phyloP scores from a whole-genome alignment of 1,140 invertebrate species.

The Pseudomyrmex pallidus region DNA sequence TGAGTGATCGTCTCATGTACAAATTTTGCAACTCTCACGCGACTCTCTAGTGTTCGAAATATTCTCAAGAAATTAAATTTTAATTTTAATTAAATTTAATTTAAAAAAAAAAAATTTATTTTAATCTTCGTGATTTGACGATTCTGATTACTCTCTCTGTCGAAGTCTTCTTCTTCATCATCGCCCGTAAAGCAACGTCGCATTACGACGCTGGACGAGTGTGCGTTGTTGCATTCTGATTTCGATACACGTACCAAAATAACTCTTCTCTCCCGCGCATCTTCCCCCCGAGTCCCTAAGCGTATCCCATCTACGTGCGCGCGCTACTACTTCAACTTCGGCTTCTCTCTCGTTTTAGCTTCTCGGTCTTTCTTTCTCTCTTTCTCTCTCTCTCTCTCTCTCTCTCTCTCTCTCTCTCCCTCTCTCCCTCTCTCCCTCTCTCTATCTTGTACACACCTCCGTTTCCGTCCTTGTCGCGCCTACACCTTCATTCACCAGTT shows the following conservation, averaged over 20 bases:
- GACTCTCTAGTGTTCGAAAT: too few species aligned
- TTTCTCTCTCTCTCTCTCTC: neutral
- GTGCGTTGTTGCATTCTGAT: conserved; percentile 82
- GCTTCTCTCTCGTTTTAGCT: neutral
- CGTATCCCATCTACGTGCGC: conserved; percentile 67
- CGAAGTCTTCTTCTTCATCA: conserved; percentile 17
- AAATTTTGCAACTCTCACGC: too few species aligned
- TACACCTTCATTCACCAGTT: conserved; percentile 63
- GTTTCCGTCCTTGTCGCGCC: conserved; percentile 16
- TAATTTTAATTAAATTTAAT: too few species aligned
- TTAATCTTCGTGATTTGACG: too few species aligned
- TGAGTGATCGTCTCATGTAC: too few species aligned
- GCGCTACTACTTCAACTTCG: conserved; percentile 56
- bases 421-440: neutral
- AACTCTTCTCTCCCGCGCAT: conserved; percentile 73
- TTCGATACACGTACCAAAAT: conserved; percentile 79
- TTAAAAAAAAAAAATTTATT: too few species aligned
- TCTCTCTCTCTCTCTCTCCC: too few species aligned
- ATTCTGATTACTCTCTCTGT: conserved; percentile 15
- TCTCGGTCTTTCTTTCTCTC: neutral
- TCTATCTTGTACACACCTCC: conserved; percentile 8
- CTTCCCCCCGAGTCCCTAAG: conserved; percentile 62
- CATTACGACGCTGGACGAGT: conserved; percentile 61
- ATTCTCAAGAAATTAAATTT: too few species aligned
- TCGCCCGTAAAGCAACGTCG: conserved; percentile 42